Evolutionary conservation across 2,113 vertebrate species (phyloP).

Genomic region (Puma concolor): DNA sequence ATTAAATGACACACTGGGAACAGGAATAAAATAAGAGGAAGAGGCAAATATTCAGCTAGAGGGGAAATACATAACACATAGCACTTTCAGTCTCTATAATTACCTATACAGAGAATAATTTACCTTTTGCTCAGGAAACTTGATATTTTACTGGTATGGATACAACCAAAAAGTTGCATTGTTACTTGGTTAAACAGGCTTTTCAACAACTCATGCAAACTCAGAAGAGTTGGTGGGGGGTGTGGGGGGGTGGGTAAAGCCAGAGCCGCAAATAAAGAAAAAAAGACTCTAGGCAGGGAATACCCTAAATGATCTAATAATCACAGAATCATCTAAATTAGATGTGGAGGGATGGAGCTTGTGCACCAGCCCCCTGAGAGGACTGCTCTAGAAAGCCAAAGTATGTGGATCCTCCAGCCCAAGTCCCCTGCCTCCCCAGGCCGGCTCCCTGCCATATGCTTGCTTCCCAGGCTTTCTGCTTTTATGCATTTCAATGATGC

Average conservation of each 20-base stretch:
- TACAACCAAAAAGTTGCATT: not conserved
- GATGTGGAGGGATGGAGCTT: constrained; percentile 3
- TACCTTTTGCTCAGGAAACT: not conserved
- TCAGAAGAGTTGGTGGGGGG: not conserved
- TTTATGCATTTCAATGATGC: constrained; percentile 65
- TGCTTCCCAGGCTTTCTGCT: constrained; percentile 41
- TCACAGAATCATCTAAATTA: constrained; percentile 61
- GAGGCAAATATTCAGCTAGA: not conserved
- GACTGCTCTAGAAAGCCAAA: not conserved
- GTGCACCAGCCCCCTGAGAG: not conserved
- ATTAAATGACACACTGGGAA: not conserved
- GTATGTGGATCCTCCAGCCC: not conserved
- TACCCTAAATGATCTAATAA: constrained; percentile 55
- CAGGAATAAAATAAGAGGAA: not conserved
- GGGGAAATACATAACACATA: not conserved
- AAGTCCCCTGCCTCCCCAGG: not conserved
- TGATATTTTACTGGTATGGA: not conserved
- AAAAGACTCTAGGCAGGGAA: not conserved
- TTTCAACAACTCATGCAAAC: constrained; percentile 7
- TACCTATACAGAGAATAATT: not conserved
- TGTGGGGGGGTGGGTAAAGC: not conserved
- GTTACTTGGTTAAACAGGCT: not conserved
- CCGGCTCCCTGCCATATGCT: constrained; percentile 44
- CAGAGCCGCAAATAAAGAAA: not conserved
- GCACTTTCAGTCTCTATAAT: not conserved